phyloP scores from a whole-genome alignment of 2,797 vertebrate species.

The Eptatretus atami region DNA sequence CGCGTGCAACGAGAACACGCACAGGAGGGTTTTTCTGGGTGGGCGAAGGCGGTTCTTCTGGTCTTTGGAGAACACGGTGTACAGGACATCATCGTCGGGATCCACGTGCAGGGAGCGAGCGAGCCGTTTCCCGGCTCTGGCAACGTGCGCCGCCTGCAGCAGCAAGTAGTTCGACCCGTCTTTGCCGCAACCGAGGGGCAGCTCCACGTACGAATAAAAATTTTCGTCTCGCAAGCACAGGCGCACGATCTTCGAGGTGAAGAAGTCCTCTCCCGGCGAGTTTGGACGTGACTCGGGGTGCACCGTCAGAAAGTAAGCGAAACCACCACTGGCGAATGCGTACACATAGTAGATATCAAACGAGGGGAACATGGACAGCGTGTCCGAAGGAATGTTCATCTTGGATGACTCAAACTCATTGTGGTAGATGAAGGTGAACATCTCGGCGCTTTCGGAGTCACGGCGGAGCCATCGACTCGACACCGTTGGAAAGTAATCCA shows the following conservation, averaged over 20 bases:
- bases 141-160: conserved; percentile 67
- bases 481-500: conserved; percentile 92
- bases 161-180: conserved; percentile 68
- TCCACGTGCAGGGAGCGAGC: conserved; percentile 38
- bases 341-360: conserved; percentile 97
- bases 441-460: conserved; percentile 77
- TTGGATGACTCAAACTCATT: conserved; percentile 93
- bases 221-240: conserved; percentile 81
- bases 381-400: conserved; percentile 95
- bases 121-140: conserved; percentile 54
- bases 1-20: conserved; percentile 60
- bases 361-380: conserved; percentile 78
- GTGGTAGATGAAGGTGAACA: conserved; percentile 93
- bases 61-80: conserved; percentile 76
- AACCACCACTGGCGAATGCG: conserved; percentile 79
- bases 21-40: conserved; percentile 62
- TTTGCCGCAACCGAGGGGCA: conserved; percentile 70
- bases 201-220: conserved; percentile 89
- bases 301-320: conserved; percentile 81
- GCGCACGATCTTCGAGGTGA: conserved; percentile 79
- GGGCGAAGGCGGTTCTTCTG: conserved; percentile 72
- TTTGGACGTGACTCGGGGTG: conserved; percentile 86
- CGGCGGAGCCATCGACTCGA: conserved; percentile 73
- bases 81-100: conserved; percentile 57
- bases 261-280: conserved; percentile 62